These are phyloP conservation scores for Nesogale talazaci DNA, from an alignment of 2,113 vertebrate genomes.

Conservation along the genomic window DNA sequence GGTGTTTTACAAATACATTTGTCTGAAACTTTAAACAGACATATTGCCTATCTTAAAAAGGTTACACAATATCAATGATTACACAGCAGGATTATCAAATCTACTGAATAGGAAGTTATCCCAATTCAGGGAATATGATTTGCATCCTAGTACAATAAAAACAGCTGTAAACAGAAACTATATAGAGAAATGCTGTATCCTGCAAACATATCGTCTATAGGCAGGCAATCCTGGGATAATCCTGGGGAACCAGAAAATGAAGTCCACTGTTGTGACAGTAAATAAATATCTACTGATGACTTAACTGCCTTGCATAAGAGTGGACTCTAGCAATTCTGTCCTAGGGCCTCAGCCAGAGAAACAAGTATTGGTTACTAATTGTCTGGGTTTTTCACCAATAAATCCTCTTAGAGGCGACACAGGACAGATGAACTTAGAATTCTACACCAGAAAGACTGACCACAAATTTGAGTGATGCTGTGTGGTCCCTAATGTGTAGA, in stretches of 20 bases:
- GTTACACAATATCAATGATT: neutral
- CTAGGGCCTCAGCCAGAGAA: slow-evolving; percentile 13
- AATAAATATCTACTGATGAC: neutral
- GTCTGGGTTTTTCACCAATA: slow-evolving; percentile 37
- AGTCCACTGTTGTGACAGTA: neutral
- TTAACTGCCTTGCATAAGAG: neutral
- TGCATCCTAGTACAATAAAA: slow-evolving; percentile 14
- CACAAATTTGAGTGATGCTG: neutral
- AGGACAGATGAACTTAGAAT: slow-evolving; percentile 23
- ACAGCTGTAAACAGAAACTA: neutral
- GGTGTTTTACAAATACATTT: neutral
- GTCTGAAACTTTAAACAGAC: too few species aligned
- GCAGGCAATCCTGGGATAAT: neutral
- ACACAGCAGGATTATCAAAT: neutral
- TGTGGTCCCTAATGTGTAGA: neutral
- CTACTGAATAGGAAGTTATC: neutral
- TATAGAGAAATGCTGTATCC: neutral
- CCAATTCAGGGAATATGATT: neutral
- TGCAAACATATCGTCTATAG: neutral
- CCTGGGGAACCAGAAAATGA: neutral
- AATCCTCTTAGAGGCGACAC: slow-evolving; percentile 9
- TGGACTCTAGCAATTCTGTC: slow-evolving; percentile 26
- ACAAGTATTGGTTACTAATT: neutral
- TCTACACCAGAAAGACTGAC: neutral
- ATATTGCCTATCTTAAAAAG: neutral